Base-by-base conservation (phyloP, 2,888 invertebrate genomes). In the Reticulitermes lucifugus region DNA sequence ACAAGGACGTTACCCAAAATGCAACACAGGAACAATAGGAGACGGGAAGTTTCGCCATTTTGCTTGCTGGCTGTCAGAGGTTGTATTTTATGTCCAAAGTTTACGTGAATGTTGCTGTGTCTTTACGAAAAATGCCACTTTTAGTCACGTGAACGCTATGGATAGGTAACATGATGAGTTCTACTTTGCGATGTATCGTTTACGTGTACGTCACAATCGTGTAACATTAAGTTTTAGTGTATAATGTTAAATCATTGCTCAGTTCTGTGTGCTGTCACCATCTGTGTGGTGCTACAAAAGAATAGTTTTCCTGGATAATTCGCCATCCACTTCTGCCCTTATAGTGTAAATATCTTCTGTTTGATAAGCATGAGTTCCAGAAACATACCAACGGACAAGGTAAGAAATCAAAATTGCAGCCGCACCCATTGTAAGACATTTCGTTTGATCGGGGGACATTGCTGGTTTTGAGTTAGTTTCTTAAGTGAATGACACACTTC, bases 381-480 rank as follows among this genome's bases (percentile, higher is more conserved):
- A 93, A 95, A 95, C 92, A 94, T 96, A 92, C 96, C 96, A 91
- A 95, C 95, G 92, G 96, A 96, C 93, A 96, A 96, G 95, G 96
- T 96, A 92, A 92, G 93, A 73, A 41, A 59, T 43, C 43, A 46
- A 73, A 59, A 75, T 21, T 65, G 70, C 35, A 81, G 43, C 85
- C 80, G 80, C 79, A 73, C 75, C 71, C 85, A 82, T 51, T 46
- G 29, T 77, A 77, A 46, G 43, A 46, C 75, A 43, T 77, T 77
- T 77, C 41, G n/a, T 77, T 21, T 9, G n/a, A 46, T 41, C n/a
- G 77, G 51, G 6, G 14, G 4, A 46, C 14, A 41, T 41, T 77
- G 46, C 51, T 46, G 0, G 77, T 46, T 41, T 46, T 77, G 51
- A 4, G n/a, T 46, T 46, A 77, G 51, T 77, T 77, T 77, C 51